Evolutionary conservation across 2,113 vertebrate species (phyloP), one percentile per base, ranked within the genome.

Genomic region (Puntigrus tetrazona): DNA sequence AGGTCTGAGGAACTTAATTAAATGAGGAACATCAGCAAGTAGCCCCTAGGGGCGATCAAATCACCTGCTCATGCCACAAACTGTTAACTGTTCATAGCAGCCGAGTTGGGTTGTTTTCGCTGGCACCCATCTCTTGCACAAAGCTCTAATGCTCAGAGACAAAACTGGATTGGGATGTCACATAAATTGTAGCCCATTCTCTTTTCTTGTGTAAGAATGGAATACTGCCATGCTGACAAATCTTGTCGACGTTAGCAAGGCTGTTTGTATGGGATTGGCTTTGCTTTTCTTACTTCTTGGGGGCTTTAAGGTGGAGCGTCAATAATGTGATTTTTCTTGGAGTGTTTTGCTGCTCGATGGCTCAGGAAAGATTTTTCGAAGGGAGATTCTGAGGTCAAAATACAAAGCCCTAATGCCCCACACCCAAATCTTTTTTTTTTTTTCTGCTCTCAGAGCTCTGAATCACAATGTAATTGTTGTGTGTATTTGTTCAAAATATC

Each of bases 1-100:
- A 97, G 90, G 96, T 97, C 91, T 97, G 95, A 97, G 81, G 52
- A 73, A 81, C 50, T 29, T 43, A 25, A 77, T 50, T 8, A 45
- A 81, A 81, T 13, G 72, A 83, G 29, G 74, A 82, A 84, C 69
- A 83, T 82, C 36, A 90, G 89, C 88, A 89, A 85, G 75, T 55
- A 81, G 29, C 72, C 79, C 29, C 18, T 18, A 73, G 4, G 43
- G 70, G 47, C 38, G 31, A 70, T 79, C 78, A 18, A 73, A 27
- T 69, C 74, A 57, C 63, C 78, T 57, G 55, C 61, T 84, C 59
- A 55, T 36, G 27, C 65, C 50, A 25, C 47, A 78, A 84, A 59
- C 50, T 55, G 55, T 41, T 52, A 70, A 25, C 70, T 59, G 63
- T 29, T 80, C 34, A 75, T 61, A 74, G 84, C 41, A 29, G 65